These are phyloP conservation scores for Drosophila imparisetae DNA, from an alignment of 2,888 invertebrate genomes.

Conservation along the genomic window DNA sequence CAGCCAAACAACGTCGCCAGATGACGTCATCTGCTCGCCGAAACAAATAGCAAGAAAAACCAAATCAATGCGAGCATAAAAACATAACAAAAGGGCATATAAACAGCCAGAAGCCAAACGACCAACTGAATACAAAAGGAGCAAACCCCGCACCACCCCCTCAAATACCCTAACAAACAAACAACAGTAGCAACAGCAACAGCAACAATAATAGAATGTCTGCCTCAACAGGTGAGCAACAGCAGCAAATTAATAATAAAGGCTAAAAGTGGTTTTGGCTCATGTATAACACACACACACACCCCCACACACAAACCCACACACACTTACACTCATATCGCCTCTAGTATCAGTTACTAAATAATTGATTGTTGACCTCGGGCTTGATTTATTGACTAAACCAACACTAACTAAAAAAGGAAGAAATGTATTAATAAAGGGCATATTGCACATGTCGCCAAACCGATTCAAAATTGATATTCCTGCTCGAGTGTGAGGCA, in stretches of 20 bases:
- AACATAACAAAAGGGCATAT: constrained; percentile 20
- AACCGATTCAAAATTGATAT: constrained; percentile 42
- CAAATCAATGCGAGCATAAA: constrained; percentile 4
- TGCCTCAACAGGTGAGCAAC: constrained; percentile 74
- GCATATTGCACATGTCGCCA: constrained; percentile 32
- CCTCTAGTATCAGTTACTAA: constrained; percentile 44
- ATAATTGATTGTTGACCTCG: constrained; percentile 72
- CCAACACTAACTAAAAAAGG: constrained; percentile 7
- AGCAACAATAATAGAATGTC: constrained; percentile 31
- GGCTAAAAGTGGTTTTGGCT: constrained; percentile 9
- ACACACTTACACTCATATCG: background rate
- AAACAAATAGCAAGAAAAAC: constrained; percentile 1
- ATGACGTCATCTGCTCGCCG: constrained; percentile 35
- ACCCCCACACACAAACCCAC: background rate
- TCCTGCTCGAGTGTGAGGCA: background rate
- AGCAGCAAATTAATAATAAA: constrained; percentile 16
- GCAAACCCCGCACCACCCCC: background rate
- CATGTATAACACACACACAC: constrained; percentile 7
- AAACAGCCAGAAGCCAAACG: constrained; percentile 28
- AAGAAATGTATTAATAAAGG: constrained; percentile 10
- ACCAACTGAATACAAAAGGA: constrained; percentile 21
- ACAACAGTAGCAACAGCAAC: constrained; percentile 43
- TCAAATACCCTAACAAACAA: constrained; percentile 9
- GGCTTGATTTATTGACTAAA: constrained; percentile 69
- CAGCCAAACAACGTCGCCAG: constrained; percentile 22